Conservation (phyloP, 2,113 vertebrate species). For the Pterocles gutturalis region DNA sequence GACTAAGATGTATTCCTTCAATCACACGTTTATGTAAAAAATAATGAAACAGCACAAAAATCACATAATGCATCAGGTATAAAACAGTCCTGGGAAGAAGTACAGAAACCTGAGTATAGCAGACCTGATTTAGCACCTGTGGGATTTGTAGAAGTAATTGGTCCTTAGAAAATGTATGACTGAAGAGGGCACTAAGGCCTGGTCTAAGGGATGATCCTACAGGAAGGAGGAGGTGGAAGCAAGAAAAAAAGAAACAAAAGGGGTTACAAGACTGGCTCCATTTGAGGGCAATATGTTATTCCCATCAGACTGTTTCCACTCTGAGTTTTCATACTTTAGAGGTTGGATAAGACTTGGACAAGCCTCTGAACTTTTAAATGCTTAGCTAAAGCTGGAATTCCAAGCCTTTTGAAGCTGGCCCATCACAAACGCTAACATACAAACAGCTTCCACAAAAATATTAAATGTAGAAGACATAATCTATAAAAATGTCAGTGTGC, state of each 20-base stretch:
- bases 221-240: neutral
- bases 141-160: neutral
- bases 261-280: neutral
- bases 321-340: slow-evolving; percentile 45
- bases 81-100: neutral
- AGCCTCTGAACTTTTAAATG: slow-evolving; percentile 39
- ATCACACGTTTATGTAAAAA: slow-evolving; percentile 7
- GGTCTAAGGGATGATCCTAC: neutral
- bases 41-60: slow-evolving; percentile 33
- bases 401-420: slow-evolving; percentile 37
- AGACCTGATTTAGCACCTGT: neutral
- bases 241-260: neutral
- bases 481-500: neutral
- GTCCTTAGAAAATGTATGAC: neutral
- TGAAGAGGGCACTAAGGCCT: neutral
- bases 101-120: neutral
- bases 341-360: slow-evolving; percentile 45
- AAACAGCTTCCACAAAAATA: slow-evolving; percentile 55
- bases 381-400: slow-evolving; percentile 29
- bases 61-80: slow-evolving; percentile 5
- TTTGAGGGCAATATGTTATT: slow-evolving; percentile 42
- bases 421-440: slow-evolving; percentile 13
- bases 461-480: slow-evolving; percentile 26
- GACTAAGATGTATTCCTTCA: slow-evolving; percentile 1
- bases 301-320: slow-evolving; percentile 30